Conservation (phyloP, 2,888 invertebrate genomes). For the Caenorhabditis sp. region DNA sequence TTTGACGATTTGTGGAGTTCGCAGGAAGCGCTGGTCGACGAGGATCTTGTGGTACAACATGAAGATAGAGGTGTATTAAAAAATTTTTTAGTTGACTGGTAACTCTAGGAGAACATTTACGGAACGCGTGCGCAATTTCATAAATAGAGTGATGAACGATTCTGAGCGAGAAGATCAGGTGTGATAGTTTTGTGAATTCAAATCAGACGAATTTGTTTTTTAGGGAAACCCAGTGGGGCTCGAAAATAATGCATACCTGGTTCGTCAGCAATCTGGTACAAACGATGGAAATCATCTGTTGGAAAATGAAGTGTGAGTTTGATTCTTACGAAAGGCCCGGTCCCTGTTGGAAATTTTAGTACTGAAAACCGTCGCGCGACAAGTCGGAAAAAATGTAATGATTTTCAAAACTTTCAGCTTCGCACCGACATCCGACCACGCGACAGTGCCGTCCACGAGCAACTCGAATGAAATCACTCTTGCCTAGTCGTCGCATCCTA, state of each 20-base stretch:
- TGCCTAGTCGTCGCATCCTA: too few relatives aligned
- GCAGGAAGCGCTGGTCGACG: slow-evolving; percentile 47
- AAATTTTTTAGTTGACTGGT: slow-evolving; percentile 17
- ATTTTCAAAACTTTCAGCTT: too few relatives aligned
- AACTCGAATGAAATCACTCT: too few relatives aligned
- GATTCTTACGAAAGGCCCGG: neutral
- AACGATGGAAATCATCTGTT: slow-evolving; percentile 29
- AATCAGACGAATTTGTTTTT: neutral
- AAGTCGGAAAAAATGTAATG: too few relatives aligned
- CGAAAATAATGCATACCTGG: slow-evolving; percentile 22
- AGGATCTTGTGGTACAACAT: slow-evolving; percentile 36
- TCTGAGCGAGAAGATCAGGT: neutral
- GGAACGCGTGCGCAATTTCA: slow-evolving; percentile 11
- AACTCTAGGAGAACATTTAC: slow-evolving; percentile 12
- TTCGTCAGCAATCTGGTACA: slow-evolving; percentile 4
- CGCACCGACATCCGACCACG: too few relatives aligned
- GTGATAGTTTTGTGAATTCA: too few relatives aligned
- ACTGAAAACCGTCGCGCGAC: too few relatives aligned
- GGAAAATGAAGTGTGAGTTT: slow-evolving; percentile 43
- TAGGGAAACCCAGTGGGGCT: slow-evolving; percentile 4
- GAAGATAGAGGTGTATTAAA: neutral
- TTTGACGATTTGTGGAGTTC: slow-evolving; percentile 46
- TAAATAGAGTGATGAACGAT: neutral
- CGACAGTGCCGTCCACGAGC: too few relatives aligned
- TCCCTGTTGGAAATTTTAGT: too few relatives aligned